These are phyloP conservation scores for Oceanites oceanicus DNA, from an alignment of 2,113 vertebrate species.

Conservation along the genomic window DNA sequence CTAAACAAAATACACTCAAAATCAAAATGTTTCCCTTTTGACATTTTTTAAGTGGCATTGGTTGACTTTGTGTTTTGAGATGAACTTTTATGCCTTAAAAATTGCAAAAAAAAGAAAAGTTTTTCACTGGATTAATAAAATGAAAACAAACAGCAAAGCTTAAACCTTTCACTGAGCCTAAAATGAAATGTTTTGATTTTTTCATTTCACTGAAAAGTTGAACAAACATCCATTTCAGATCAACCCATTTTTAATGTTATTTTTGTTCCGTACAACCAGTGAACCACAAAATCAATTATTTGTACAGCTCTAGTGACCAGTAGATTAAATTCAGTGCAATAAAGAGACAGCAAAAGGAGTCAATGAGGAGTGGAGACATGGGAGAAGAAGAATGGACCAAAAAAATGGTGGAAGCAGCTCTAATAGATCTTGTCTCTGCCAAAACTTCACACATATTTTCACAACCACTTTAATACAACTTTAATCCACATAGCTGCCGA, in stretches of 20 bases:
- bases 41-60: not conserved
- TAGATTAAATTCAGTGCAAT: constrained; percentile 27
- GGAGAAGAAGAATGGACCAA: not conserved
- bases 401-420: not conserved
- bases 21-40: not conserved
- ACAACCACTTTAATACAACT: not conserved
- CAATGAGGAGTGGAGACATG: not conserved
- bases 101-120: not conserved
- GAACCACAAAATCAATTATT: constrained; percentile 61
- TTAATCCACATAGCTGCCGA: not conserved
- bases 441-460: not conserved
- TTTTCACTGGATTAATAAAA: not conserved
- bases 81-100: not conserved
- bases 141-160: not conserved
- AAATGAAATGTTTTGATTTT: constrained; percentile 34
- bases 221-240: constrained; percentile 25
- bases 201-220: constrained; percentile 30
- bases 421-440: not conserved
- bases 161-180: not conserved
- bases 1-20: not conserved
- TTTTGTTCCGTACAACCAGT: not conserved
- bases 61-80: not conserved
- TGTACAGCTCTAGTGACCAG: constrained; percentile 42
- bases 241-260: constrained; percentile 30
- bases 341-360: not conserved